Base-by-base conservation (phyloP, 2,888 invertebrate species). In the Nomada fabriciana region DNA sequence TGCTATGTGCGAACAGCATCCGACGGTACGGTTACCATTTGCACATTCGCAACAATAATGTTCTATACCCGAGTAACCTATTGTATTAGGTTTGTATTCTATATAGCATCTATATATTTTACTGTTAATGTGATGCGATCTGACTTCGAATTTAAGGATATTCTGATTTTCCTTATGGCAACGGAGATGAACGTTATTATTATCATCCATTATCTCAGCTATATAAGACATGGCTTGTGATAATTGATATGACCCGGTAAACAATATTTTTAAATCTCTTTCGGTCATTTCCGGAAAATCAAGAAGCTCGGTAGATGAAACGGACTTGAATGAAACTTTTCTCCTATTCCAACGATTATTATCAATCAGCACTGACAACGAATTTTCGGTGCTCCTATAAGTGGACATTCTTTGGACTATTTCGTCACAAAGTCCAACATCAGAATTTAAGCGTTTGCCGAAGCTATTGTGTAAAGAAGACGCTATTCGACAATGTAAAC, bases 361-460 rank as follows among this genome's bases (percentile, higher is more conserved):
- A n/a, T 55, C 55, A 20, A 55, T 5, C 0, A n/a, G 10, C 20
- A 20, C n/a, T 10, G 55, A 18, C n/a, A 20, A 55, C 10, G n/a
- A n/a, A 55, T 55, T 55, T 55, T n/a, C 5, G 10, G 20, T 55
- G 20, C 25, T 25, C 18, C 55, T 4, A 43, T 20, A 18, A 13
- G n/a, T 23, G 5, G 15, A 20, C 71, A 71, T 63, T 20, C 20
- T 52, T 13, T 36, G 23, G 13, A 64, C n/a, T 36, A 73, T 53
- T 23, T 63, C 55, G 25, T 55, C 25, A 10, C 7, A 55, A 23
- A 25, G 15, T 15, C 23, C 72, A 42, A 42, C 43, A 43, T 73
- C 55, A 15, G 72, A 73, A 69, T 73, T 63, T 20, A 88, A 71
- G 13, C 86, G 78, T 81, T 88, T 86, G 1, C 82, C 81, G 42